Conservation (phyloP, 1,140 invertebrate genomes). For the Pogonus chalceus region DNA sequence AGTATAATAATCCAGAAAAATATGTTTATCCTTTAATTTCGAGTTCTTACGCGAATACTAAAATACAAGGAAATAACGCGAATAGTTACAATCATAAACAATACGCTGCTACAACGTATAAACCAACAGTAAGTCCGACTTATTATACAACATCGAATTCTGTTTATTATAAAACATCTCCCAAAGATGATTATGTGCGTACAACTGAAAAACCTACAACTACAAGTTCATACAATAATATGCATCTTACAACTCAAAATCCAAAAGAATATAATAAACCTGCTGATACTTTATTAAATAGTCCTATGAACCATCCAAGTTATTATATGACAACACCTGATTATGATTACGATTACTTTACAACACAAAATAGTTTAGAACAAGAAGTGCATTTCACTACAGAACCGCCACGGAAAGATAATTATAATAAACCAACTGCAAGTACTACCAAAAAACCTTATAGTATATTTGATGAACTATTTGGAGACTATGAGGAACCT, state of each 20-base stretch:
- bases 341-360: constrained; percentile 20
- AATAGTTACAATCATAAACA: constrained; percentile 54
- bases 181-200: constrained; percentile 4
- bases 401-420: constrained; percentile 10
- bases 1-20: constrained; percentile 53
- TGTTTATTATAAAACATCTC: constrained; percentile 1
- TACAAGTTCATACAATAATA: constrained; percentile 29
- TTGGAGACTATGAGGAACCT: constrained; percentile 30
- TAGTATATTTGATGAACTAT: constrained; percentile 32
- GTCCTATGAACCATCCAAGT: constrained; percentile 28
- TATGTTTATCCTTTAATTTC: constrained; percentile 58
- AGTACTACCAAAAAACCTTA: constrained; percentile 28
- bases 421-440: constrained; percentile 10
- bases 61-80: constrained; percentile 55
- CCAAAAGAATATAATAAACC: background rate
- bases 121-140: constrained; percentile 31
- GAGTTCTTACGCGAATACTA: constrained; percentile 60
- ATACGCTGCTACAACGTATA: constrained; percentile 35
- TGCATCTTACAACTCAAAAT: background rate
- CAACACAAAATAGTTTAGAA: background rate
- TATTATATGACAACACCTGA: constrained; percentile 14
- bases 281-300: constrained; percentile 22
- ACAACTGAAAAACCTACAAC: constrained; percentile 29
- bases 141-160: constrained; percentile 20
- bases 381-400: constrained; percentile 8